phyloP scores from a whole-genome alignment of 2,113 vertebrate species.

The Cyprinus carpio region DNA sequence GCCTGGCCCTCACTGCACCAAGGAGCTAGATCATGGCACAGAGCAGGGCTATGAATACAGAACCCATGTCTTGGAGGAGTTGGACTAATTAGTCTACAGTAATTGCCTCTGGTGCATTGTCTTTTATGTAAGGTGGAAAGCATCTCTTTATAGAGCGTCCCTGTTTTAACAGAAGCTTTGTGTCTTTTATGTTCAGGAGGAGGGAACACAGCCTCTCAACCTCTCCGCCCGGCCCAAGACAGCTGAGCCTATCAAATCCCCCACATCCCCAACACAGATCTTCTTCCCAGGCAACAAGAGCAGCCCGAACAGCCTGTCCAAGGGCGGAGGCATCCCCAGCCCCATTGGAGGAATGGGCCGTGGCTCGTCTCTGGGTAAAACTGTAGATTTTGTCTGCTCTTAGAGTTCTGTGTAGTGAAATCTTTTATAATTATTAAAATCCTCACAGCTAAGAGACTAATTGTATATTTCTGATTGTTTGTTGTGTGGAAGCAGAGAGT shows the following conservation, averaged over 20 bases:
- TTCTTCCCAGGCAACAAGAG: slow-evolving; percentile 90
- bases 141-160: slow-evolving; percentile 50
- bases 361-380: slow-evolving; percentile 93
- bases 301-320: slow-evolving; percentile 85
- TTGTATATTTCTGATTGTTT: slow-evolving; percentile 36
- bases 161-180: slow-evolving; percentile 53
- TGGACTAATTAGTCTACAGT: slow-evolving; percentile 79
- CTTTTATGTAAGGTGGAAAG: slow-evolving; percentile 82
- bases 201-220: slow-evolving; percentile 96
- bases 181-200: slow-evolving; percentile 80
- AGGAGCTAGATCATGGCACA: slow-evolving; percentile 89
- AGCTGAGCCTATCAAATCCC: slow-evolving; percentile 89
- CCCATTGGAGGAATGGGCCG: slow-evolving; percentile 85
- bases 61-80: slow-evolving; percentile 75
- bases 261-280: slow-evolving; percentile 91
- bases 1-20: slow-evolving; percentile 80
- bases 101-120: slow-evolving; percentile 74
- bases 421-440: slow-evolving; percentile 16
- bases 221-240: slow-evolving; percentile 96
- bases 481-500: slow-evolving; percentile 31
- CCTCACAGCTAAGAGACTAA: not conserved
- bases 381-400: not conserved
- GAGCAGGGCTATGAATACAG: slow-evolving; percentile 82
- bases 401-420: not conserved
- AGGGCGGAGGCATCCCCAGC: slow-evolving; percentile 90